phyloP scores from a whole-genome alignment of 2,797 vertebrate genomes.

The Ispidina picta region DNA sequence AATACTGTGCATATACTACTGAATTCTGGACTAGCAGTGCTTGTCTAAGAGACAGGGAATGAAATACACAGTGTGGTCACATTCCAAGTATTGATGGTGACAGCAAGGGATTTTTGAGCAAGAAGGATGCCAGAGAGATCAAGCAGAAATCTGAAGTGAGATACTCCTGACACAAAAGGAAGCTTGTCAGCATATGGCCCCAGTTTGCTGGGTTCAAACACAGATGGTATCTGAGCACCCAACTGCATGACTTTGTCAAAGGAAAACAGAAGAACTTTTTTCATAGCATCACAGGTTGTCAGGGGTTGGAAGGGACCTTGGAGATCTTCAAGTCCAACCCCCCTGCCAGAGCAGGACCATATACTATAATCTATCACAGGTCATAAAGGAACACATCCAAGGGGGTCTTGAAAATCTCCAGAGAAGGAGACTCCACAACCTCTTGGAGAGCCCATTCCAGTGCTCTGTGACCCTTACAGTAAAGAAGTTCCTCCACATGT shows the following conservation, averaged over 20 bases:
- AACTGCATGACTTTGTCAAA: background rate
- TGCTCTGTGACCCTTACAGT: too few relatives aligned
- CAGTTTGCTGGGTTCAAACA: background rate
- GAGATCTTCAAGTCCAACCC: too few relatives aligned
- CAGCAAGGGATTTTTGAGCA: background rate
- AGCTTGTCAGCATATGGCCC: background rate
- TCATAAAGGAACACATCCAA: too few relatives aligned
- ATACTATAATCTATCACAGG: too few relatives aligned
- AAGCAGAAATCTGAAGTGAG: background rate
- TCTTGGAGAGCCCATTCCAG: too few relatives aligned
- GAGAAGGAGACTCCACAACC: too few relatives aligned
- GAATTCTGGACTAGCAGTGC: background rate
- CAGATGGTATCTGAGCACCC: background rate
- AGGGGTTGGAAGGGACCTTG: too few relatives aligned
- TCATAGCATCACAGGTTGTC: too few relatives aligned
- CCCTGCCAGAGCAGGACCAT: too few relatives aligned
- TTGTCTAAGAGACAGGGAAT: background rate
- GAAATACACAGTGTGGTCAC: background rate
- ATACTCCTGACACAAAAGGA: background rate
- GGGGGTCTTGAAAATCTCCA: too few relatives aligned
- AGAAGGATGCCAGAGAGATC: constrained; percentile 13
- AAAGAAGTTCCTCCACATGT: too few relatives aligned
- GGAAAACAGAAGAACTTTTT: background rate
- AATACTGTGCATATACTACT: background rate
- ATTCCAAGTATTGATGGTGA: background rate